These are phyloP conservation scores for Campoletis sonorensis DNA, from an alignment of 1,140 invertebrate genomes.

Conservation along the genomic window DNA sequence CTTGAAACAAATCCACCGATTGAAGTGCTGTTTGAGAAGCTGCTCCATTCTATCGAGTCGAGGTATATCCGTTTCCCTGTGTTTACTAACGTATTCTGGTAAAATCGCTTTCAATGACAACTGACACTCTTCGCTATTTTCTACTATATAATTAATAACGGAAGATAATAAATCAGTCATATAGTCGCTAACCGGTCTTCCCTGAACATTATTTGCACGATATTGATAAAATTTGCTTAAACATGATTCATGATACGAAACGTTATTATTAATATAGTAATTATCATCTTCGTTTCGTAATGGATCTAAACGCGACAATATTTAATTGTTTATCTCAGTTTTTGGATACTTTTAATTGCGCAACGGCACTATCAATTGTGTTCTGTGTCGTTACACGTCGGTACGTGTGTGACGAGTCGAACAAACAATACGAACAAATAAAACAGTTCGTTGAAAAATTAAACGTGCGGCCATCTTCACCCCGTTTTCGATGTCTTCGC, in stretches of 20 bases:
- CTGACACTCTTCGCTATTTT: constrained; percentile 1
- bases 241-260: neutral
- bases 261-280: no score
- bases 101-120: neutral
- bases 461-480: constrained; percentile 21
- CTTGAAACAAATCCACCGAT: constrained; percentile 35
- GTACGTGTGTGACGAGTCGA: neutral
- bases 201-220: constrained; percentile 15
- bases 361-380: neutral
- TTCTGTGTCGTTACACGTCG: neutral
- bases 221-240: neutral
- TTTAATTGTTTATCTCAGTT: neutral
- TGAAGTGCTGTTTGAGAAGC: constrained; percentile 32
- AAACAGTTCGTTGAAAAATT: constrained; percentile 5
- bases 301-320: neutral
- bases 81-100: neutral
- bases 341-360: neutral
- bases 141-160: constrained; percentile 53
- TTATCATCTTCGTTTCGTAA: neutral
- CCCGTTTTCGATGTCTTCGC: constrained; percentile 32
- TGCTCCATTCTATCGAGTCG: constrained; percentile 42
- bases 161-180: constrained; percentile 23
- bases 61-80: constrained; percentile 38
- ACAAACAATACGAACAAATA: neutral
- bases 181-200: constrained; percentile 31